Evolutionary conservation across 1,140 invertebrate genomes (phyloP).

Genomic region (Eciton burchellii): DNA sequence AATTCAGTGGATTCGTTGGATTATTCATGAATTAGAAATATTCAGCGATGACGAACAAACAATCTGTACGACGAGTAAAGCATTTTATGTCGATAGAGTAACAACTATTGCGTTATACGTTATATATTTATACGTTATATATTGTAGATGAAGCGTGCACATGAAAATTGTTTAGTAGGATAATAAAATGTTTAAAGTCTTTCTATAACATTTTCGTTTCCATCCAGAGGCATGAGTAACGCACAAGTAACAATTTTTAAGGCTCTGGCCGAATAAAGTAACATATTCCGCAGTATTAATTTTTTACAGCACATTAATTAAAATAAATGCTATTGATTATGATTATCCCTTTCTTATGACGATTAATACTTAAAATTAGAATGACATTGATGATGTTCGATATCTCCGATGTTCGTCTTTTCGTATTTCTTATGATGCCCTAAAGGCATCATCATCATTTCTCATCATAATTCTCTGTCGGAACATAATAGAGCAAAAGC

Average conservation of each 20-base stretch:
- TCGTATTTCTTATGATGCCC: slow-evolving; percentile 33
- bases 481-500: slow-evolving; percentile 46
- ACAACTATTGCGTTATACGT: slow-evolving; percentile 40
- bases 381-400: background rate
- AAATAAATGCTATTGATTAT: background rate
- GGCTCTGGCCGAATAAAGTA: no score
- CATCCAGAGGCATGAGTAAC: no score
- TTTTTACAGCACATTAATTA: background rate
- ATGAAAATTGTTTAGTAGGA: background rate
- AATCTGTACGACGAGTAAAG: slow-evolving; percentile 82
- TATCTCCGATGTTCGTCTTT: slow-evolving; percentile 20
- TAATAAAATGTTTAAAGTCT: background rate
- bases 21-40: slow-evolving; percentile 84
- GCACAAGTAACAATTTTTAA: no score
- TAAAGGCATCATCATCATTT: background rate
- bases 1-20: slow-evolving; percentile 62
- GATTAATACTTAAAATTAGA: slow-evolving; percentile 3
- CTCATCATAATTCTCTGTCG: slow-evolving; percentile 47
- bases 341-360: background rate
- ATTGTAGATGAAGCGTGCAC: no score
- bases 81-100: slow-evolving; percentile 67
- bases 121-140: slow-evolving; percentile 51
- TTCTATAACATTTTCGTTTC: background rate
- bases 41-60: slow-evolving; percentile 79
- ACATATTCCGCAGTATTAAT: background rate